phyloP scores from a whole-genome alignment of 1,140 invertebrate species.

The Penaeus indicus region DNA sequence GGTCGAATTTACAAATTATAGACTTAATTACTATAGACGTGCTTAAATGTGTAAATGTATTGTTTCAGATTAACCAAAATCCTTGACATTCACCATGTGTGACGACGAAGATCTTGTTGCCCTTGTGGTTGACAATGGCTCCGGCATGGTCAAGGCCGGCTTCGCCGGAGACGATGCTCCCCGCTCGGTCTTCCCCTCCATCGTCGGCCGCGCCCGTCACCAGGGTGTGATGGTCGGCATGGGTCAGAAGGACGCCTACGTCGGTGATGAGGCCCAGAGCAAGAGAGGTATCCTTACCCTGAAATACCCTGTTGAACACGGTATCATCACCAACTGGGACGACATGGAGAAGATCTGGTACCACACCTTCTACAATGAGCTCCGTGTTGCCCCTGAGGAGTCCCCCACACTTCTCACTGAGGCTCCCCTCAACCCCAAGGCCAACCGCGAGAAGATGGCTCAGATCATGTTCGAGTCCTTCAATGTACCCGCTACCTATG shows the following conservation, averaged over 20 bases:
- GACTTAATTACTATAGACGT: too few relatives aligned
- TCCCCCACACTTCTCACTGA: conserved; percentile 91
- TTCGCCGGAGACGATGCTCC: conserved; percentile 11
- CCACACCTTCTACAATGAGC: conserved; percentile 95
- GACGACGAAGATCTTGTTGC: too few relatives aligned
- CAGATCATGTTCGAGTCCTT: conserved; percentile 74
- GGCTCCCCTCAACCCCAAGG: conserved; percentile 90
- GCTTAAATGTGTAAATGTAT: too few relatives aligned
- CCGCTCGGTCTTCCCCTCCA: conserved; percentile 19
- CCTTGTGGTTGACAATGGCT: conserved; percentile 19
- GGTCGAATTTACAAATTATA: too few relatives aligned
- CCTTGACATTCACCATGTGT: too few relatives aligned
- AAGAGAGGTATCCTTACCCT: conserved; percentile 80
- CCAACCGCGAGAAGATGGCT: conserved; percentile 90
- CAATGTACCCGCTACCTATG: too few relatives aligned
- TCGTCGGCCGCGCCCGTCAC: conserved; percentile 26
- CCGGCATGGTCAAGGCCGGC: conserved; percentile 16
- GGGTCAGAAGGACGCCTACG: conserved; percentile 92
- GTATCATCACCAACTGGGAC: conserved; percentile 96
- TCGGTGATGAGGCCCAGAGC: conserved; percentile 96
- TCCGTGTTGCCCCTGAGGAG: conserved; percentile 95
- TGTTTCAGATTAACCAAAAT: too few relatives aligned
- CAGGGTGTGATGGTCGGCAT: conserved; percentile 89
- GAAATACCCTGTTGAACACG: conserved; percentile 74
- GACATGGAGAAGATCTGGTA: conserved; percentile 99